Evolutionary conservation across 1,140 invertebrate species (phyloP), one percentile per base, ranked within the genome.

Genomic region (Bombus waltoni): DNA sequence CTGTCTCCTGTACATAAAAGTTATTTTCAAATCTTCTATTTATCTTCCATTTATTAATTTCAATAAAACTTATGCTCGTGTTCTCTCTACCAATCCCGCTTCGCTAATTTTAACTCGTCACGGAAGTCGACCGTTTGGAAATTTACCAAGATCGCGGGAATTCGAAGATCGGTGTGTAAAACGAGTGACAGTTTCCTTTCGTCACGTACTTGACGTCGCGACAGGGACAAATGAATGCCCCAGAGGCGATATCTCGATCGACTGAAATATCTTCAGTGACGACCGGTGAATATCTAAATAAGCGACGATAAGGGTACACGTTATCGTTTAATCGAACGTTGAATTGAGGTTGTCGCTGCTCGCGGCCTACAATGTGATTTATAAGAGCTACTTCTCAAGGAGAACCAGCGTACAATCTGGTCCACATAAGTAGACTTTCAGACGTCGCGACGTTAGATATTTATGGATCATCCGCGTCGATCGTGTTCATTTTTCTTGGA

Each of bases 101-200:
- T 5, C 47, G 5, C 47, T 22, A 53, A 22, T 53, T 53, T 53
- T 47, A 47, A 18, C 47, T 47, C 47, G 8, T 22, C 18, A 22
- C 6, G 47, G 1, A 53, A 53, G 5, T 53, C 6, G 47, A 53
- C 6, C 1, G 6, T 53, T 1, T 53, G 47, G 47, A 53, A 53
- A 53, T 53, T 53, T 53, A 22, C 47, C 1, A 53, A 11, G 13
- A 62, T 65, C 38, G 25, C 75, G 40, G n/a, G 18, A 71, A 59
- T 47, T 79, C 22, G 25, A 40, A 57, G 15, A n/a, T n/a, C 25
- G 25, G 6, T 53, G 18, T 22, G 18, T 22, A 22, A 22, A 53
- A 28, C 18, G 44, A 83, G 70, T 86, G 83, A 89, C 83, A 83
- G 83, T 71, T 77, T 76, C 84, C 71, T 89, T 65, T 89, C 77